Conservation (phyloP, 2,888 invertebrate genomes). For the Tyria jacobaeae region DNA sequence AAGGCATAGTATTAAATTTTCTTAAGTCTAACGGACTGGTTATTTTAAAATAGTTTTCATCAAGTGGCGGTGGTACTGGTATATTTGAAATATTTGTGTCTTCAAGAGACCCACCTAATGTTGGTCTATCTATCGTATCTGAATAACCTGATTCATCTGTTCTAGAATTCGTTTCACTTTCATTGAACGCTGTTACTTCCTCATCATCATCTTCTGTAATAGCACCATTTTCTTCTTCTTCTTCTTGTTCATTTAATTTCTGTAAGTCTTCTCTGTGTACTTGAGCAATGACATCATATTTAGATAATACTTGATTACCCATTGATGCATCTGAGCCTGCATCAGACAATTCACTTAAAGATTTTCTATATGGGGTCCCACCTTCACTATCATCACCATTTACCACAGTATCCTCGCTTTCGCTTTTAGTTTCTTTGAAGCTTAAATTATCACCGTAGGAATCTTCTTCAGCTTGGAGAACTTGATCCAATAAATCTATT, state of each 20-base stretch:
- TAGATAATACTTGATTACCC: slow-evolving; percentile 78
- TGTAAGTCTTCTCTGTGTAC: slow-evolving; percentile 86
- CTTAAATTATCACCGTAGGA: slow-evolving; percentile 72
- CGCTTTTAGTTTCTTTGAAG: slow-evolving; percentile 64
- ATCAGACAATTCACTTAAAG: slow-evolving; percentile 76
- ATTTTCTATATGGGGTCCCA: slow-evolving; percentile 67
- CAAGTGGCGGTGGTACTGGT: slow-evolving; percentile 77
- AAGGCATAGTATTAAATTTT: slow-evolving; percentile 55
- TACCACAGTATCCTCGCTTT: slow-evolving; percentile 44
- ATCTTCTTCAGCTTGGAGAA: slow-evolving; percentile 82
- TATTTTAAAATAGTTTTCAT: slow-evolving; percentile 67
- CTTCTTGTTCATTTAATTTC: slow-evolving; percentile 75
- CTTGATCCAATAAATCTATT: slow-evolving; percentile 81
- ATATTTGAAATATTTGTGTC: slow-evolving; percentile 65
- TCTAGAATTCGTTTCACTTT: slow-evolving; percentile 75
- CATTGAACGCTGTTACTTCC: slow-evolving; percentile 71
- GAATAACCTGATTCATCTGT: slow-evolving; percentile 83
- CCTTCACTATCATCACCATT: slow-evolving; percentile 52
- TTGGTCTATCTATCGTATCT: slow-evolving; percentile 74
- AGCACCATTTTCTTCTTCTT: slow-evolving; percentile 67
- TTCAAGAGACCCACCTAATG: slow-evolving; percentile 66
- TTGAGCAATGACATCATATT: slow-evolving; percentile 86
- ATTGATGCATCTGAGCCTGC: slow-evolving; percentile 79
- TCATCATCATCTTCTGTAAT: slow-evolving; percentile 59
- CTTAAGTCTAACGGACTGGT: slow-evolving; percentile 38